Evolutionary conservation across 2,113 vertebrate species (phyloP).

Genomic region (Tiliqua scincoides): DNA sequence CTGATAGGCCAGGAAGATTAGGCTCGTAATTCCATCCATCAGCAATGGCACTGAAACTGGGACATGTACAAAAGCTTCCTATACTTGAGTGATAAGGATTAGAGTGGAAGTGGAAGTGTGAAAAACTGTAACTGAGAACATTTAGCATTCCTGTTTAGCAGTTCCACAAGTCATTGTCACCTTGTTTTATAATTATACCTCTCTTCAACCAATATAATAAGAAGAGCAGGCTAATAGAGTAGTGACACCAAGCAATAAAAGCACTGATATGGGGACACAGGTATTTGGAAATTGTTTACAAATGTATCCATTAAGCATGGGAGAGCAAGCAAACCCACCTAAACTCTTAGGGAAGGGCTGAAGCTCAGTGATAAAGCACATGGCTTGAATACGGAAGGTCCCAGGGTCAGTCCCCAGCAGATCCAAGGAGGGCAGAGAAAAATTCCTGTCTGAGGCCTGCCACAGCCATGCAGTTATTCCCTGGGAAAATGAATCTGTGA

Average conservation of each 20-base stretch:
- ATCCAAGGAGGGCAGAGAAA: too few species aligned
- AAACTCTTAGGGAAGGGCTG: not conserved
- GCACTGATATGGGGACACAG: not conserved
- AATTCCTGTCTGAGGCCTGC: too few species aligned
- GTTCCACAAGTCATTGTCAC: not conserved
- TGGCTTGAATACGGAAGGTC: too few species aligned
- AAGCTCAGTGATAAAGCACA: too few species aligned
- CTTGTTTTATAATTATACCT: fast-evolving
- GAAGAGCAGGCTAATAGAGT: not conserved
- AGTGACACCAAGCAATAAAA: not conserved
- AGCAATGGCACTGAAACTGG: conserved; percentile 25
- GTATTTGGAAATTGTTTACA: not conserved
- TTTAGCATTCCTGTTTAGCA: not conserved
- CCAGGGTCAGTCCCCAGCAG: too few species aligned
- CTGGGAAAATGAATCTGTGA: too few species aligned
- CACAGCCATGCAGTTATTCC: too few species aligned
- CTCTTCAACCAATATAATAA: not conserved
- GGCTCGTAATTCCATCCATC: conserved; percentile 46
- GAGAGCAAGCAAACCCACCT: not conserved
- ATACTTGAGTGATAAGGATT: not conserved
- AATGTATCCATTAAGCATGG: not conserved
- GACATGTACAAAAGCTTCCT: conserved; percentile 12
- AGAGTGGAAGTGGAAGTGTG: conserved; percentile 12
- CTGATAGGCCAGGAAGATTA: conserved; percentile 33
- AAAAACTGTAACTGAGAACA: conserved; percentile 24